Percentiles rank a stretch among this genome's conserved stretches.
Evolutionary conservation across 2,113 vertebrate genomes (phyloP).

Genomic region (Dicerorhinus sumatrensis): DNA sequence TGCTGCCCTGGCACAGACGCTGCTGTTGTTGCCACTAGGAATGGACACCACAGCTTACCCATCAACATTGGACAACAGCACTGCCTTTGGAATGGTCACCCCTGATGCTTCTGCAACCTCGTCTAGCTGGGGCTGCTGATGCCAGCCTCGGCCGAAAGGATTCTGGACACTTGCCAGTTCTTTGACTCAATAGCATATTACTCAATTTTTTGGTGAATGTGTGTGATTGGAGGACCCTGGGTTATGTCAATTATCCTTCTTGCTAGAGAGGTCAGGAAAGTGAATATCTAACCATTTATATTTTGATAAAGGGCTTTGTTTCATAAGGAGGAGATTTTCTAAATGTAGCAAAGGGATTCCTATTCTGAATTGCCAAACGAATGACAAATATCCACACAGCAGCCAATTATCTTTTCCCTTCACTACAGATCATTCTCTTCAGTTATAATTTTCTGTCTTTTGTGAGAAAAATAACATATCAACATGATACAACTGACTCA

Average conservation of each 20-base stretch:
- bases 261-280: background rate
- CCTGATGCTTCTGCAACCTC: background rate
- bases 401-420: background rate
- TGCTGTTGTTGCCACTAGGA: too few species aligned
- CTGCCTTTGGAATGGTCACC: background rate
- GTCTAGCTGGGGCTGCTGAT: background rate
- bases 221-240: background rate
- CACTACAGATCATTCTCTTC: background rate
- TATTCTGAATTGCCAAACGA: background rate
- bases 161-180: background rate
- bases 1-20: background rate
- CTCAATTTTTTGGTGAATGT: background rate
- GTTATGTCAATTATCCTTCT: background rate
- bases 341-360: background rate
- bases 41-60: background rate
- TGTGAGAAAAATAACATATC: background rate
- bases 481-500: background rate
- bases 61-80: fast-evolving
- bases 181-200: background rate
- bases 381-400: background rate
- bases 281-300: background rate
- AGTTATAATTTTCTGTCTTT: background rate
- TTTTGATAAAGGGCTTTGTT: background rate
- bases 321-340: background rate
- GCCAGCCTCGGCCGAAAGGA: background rate